Base-by-base conservation (phyloP, 2,888 invertebrate genomes). In the Drosophila ustulata region DNA sequence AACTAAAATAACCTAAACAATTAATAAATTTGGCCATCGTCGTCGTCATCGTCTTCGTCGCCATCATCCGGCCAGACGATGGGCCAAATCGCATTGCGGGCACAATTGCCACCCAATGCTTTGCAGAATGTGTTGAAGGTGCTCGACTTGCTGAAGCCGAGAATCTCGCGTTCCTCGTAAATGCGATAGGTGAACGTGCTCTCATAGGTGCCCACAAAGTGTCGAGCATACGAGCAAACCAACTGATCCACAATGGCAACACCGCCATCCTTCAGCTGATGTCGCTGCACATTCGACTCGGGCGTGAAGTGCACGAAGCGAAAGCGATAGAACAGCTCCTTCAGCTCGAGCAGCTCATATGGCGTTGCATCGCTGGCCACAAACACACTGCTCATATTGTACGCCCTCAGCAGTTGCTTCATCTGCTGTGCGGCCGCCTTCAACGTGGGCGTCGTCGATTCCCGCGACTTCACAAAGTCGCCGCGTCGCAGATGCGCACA, bases 171-270 rank as follows among this genome's bases (percentile, higher is more conserved):
- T 90, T 99, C 99, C 91, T 99, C 99, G 93, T 99, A 98, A 78
- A 99, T 99, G 63, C 99, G 94, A 91, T 96, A 98, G 0, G 98
- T 96, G 92, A 99, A 99, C 0, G 99, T 99, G 67, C 99, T 99
- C 82, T 98, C 98, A 90, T 96, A 95, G 0, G 98, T 98, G 8
- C 99, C 99, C 41, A 98, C 94, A 90, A 99, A 99, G 90, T 95
- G 95, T 47, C 95, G 94, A 0, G 98, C 96, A 92, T 96, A 95
- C 0, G 98, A 96, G 92, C 98, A 98, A 79, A 99, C 96, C 86
- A 98, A 97, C 93, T 99, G 99, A 90, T 99, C 99, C 53, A 99
- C 95, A 62, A 99, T 97, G 0, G 99, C 98, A 26, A 97, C 91
- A 2, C 97, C 97, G 1, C 98, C 98, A 90, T 98, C 98, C 90